Percentiles rank a stretch among this genome's conserved stretches.
These are phyloP conservation scores for Cinclus cinclus DNA, from an alignment of 2,113 vertebrate species.

Conservation along the genomic window DNA sequence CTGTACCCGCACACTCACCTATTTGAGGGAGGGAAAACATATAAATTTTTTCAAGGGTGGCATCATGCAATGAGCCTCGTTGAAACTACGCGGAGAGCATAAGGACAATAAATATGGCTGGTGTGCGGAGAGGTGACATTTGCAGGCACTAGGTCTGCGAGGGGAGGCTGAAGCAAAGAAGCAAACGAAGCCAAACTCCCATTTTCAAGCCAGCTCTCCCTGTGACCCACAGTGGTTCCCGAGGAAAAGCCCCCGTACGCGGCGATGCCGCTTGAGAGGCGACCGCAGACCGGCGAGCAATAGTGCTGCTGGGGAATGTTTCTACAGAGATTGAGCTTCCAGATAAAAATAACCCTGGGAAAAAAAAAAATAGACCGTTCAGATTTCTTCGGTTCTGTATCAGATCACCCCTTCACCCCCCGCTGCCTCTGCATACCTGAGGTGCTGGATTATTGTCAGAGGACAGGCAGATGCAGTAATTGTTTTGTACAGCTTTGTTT, in stretches of 20 bases:
- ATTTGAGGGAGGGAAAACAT: background rate
- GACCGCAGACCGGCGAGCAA: background rate
- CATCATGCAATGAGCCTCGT: background rate
- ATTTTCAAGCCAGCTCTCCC: background rate
- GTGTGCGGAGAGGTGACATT: background rate
- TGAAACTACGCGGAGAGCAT: background rate
- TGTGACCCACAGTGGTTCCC: background rate
- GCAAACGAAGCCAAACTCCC: background rate
- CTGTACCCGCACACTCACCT: background rate
- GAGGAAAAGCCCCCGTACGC: background rate
- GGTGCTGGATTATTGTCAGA: conserved; percentile 48
- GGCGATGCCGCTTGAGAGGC: background rate
- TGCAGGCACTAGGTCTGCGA: background rate
- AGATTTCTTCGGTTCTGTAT: background rate
- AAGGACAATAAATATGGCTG: background rate
- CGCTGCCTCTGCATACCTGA: conserved; percentile 18
- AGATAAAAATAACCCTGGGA: conserved; percentile 16
- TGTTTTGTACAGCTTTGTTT: conserved; percentile 57
- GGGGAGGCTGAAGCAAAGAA: background rate
- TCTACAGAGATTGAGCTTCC: background rate
- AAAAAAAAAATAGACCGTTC: background rate
- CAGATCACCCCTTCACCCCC: background rate
- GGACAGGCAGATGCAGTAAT: conserved; percentile 32
- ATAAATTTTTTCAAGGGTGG: background rate
- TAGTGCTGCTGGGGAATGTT: background rate